phyloP scores from a whole-genome alignment of 1,140 invertebrate genomes.

The Archegozetes longisetosus region DNA sequence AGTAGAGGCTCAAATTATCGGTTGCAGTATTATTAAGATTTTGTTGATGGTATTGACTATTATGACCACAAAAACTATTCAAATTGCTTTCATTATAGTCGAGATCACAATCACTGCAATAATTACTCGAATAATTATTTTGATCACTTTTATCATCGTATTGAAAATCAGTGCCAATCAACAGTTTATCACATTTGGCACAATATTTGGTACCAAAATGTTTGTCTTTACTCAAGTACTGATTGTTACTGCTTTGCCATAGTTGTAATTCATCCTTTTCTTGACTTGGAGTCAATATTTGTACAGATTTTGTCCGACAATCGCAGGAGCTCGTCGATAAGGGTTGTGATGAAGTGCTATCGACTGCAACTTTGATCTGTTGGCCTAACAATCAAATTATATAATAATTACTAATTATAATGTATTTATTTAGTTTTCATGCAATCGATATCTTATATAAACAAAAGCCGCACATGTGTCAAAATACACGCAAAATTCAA shows the following conservation, averaged over 20 bases:
- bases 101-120: not conserved
- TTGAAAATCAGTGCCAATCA: not conserved
- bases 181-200: not conserved
- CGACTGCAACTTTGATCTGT: no score
- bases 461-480: not conserved
- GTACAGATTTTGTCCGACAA: not conserved
- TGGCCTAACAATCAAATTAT: no score
- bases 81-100: not conserved
- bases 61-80: not conserved
- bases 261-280: not conserved
- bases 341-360: no score
- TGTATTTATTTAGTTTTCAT: no score
- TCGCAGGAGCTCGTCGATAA: not conserved
- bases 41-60: not conserved
- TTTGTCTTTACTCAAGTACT: not conserved
- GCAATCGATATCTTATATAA: no score
- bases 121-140: not conserved
- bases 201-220: not conserved
- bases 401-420: no score
- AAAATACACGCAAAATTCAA: not conserved
- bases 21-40: not conserved
- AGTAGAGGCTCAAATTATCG: conserved; percentile 26
- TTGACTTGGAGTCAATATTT: not conserved
- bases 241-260: not conserved
- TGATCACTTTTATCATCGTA: not conserved